phyloP scores from a whole-genome alignment of 2,888 invertebrate species.

The Chromoteleia sp. region DNA sequence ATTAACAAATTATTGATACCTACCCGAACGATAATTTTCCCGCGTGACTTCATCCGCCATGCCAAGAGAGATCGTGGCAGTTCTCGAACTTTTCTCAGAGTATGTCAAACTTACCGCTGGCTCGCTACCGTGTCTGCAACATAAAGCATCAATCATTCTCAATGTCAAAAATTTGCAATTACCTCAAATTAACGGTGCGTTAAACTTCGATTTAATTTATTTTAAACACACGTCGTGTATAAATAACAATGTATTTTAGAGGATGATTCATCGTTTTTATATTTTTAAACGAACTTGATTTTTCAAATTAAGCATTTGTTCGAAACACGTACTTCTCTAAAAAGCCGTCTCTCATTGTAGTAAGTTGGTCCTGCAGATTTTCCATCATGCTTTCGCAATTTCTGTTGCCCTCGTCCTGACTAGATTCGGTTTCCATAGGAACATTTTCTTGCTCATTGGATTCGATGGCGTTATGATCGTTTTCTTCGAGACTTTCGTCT shows the following conservation, averaged over 20 bases:
- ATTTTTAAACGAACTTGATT: background rate
- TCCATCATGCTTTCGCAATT: conserved; percentile 81
- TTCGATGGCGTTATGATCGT: conserved; percentile 16
- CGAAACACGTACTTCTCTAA: conserved; percentile 84
- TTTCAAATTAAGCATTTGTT: background rate
- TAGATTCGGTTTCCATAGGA: conserved; percentile 81
- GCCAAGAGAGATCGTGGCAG: conserved; percentile 86
- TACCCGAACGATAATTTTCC: conserved; percentile 81
- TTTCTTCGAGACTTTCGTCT: conserved; percentile 25
- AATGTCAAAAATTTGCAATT: conserved; percentile 20
- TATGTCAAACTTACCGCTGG: conserved; percentile 88
- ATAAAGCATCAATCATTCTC: conserved; percentile 43
- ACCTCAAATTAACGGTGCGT: conserved; percentile 40
- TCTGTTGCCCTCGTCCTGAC: conserved; percentile 76
- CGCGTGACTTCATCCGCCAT: conserved; percentile 85
- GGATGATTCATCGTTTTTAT: conserved; percentile 15
- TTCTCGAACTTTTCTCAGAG: conserved; percentile 88
- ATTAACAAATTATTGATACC: too few relatives aligned
- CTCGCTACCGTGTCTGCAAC: conserved; percentile 85
- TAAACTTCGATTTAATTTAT: conserved; percentile 48
- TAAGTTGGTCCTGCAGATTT: conserved; percentile 83
- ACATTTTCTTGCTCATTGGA: conserved; percentile 67
- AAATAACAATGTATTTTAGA: conserved; percentile 46
- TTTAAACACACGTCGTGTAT: conserved; percentile 10
- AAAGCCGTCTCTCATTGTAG: conserved; percentile 86